phyloP scores from a whole-genome alignment of 2,888 invertebrate species.

The Cyrtodaria siliqua region DNA sequence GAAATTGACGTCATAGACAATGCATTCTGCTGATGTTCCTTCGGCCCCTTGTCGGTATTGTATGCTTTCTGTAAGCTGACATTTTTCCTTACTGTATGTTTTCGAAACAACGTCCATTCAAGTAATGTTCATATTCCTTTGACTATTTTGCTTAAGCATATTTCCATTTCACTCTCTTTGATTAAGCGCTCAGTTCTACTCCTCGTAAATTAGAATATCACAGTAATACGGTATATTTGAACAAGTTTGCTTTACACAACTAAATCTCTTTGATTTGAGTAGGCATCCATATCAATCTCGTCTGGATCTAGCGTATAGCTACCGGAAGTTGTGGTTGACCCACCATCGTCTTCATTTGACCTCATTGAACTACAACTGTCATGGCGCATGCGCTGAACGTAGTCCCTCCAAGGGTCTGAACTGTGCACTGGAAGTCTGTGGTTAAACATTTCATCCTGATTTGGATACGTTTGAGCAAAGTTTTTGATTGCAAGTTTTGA shows the following conservation, averaged over 20 bases:
- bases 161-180: too few species aligned
- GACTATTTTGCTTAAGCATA: too few species aligned
- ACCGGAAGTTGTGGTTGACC: constrained; percentile 78
- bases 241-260: constrained; percentile 50
- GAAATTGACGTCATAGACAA: too few species aligned
- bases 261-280: constrained; percentile 55
- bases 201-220: too few species aligned
- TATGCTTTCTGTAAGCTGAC: too few species aligned
- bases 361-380: constrained; percentile 67
- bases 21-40: too few species aligned
- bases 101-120: too few species aligned
- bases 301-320: constrained; percentile 77
- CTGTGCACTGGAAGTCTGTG: constrained; percentile 15
- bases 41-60: too few species aligned
- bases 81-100: too few species aligned
- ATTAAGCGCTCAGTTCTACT: too few species aligned
- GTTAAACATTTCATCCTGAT: constrained; percentile 13
- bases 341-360: constrained; percentile 76
- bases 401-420: constrained; percentile 48
- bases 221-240: too few species aligned
- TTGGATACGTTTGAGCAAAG: constrained; percentile 4
- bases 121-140: too few species aligned
- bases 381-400: constrained; percentile 51
- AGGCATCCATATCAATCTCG: constrained; percentile 65
- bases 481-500: constrained; percentile 43